Evolutionary conservation across 2,113 vertebrate genomes (phyloP).

Genomic region (Camelus dromedarius): DNA sequence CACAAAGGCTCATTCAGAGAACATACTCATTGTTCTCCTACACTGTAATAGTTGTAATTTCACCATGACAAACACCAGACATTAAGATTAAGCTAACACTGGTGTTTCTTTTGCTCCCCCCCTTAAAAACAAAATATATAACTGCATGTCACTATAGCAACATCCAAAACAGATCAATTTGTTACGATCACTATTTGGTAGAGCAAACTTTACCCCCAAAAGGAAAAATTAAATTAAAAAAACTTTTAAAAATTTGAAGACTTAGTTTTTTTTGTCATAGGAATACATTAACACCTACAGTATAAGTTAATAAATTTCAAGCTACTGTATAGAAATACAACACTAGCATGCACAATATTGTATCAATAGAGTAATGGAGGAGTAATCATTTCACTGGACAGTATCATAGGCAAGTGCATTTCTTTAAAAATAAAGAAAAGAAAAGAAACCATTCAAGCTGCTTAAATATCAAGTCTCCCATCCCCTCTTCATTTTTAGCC

Average conservation of each 20-base stretch:
- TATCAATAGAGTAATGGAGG: slow-evolving; percentile 98
- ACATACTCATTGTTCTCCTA: slow-evolving; percentile 90
- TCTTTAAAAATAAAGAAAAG: slow-evolving; percentile 90
- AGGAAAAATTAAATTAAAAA: slow-evolving; percentile 95
- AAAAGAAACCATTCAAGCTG: slow-evolving; percentile 93
- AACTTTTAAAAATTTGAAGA: slow-evolving; percentile 94
- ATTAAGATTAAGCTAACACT: slow-evolving; percentile 97
- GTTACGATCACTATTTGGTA: slow-evolving; percentile 97
- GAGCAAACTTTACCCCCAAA: slow-evolving; percentile 94
- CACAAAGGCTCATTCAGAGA: slow-evolving; percentile 95
- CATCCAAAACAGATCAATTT: slow-evolving; percentile 98
- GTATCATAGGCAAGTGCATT: slow-evolving; percentile 97
- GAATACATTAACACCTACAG: slow-evolving; percentile 99
- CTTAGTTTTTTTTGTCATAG: slow-evolving; percentile 94
- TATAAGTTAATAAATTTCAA: slow-evolving; percentile 99
- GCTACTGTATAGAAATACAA: slow-evolving; percentile 99
- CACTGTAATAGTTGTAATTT: slow-evolving; percentile 94
- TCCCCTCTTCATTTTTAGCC: slow-evolving; percentile 87
- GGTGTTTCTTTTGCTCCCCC: slow-evolving; percentile 91
- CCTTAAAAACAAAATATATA: slow-evolving; percentile 93
- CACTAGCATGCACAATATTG: slow-evolving; percentile 99
- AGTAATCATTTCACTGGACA: slow-evolving; percentile 97
- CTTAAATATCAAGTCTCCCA: slow-evolving; percentile 90
- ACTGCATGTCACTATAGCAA: slow-evolving; percentile 96
- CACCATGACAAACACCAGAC: slow-evolving; percentile 97